phyloP scores from a whole-genome alignment of 2,797 vertebrate species.

The Thamnophis elegans region DNA sequence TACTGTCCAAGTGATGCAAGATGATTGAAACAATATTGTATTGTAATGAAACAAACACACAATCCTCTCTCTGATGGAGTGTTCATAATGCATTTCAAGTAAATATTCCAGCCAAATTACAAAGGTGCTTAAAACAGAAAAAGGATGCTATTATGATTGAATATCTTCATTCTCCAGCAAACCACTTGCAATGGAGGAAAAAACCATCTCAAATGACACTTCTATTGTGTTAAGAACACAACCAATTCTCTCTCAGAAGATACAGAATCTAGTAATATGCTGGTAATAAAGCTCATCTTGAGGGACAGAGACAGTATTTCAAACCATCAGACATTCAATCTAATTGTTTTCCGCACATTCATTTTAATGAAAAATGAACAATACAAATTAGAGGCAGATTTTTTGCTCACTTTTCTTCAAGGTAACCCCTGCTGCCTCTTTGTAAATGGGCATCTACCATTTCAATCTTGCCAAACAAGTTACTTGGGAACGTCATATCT shows the following conservation, averaged over 20 bases:
- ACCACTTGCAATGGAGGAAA: neutral
- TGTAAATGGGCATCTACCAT: neutral
- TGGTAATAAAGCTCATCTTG: neutral
- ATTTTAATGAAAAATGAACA: neutral
- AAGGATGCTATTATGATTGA: neutral
- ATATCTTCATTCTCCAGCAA: neutral
- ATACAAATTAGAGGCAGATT: neutral
- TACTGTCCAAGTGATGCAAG: neutral
- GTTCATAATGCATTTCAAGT: neutral
- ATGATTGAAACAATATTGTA: neutral
- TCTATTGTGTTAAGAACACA: neutral
- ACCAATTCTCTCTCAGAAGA: neutral
- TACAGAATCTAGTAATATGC: neutral
- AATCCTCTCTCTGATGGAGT: neutral
- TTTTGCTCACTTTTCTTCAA: neutral
- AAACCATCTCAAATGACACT: neutral
- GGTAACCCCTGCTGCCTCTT: neutral
- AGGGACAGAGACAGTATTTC: neutral
- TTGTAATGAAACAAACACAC: neutral
- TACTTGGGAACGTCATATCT: neutral
- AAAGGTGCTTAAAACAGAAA: neutral
- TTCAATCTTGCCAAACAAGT: neutral
- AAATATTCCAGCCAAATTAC: neutral
- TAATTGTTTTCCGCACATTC: neutral
- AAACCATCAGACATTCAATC: neutral